Conservation (phyloP, 1,140 invertebrate species). For the Neodiprion fabricii region DNA sequence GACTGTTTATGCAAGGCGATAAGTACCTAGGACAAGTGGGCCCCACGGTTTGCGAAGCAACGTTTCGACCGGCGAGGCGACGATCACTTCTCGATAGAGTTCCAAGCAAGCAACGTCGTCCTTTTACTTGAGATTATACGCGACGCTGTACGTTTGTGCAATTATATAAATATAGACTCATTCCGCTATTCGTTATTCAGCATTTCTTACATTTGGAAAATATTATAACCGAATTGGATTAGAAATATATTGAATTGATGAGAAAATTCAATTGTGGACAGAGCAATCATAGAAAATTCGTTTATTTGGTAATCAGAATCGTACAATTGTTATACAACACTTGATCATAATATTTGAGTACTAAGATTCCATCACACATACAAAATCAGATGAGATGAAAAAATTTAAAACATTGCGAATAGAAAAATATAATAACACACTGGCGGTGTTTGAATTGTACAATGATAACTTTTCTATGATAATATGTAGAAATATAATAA, state of each 20-base stretch:
- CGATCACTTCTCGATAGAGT: too few relatives aligned
- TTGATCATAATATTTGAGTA: conserved; percentile 1
- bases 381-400: neutral
- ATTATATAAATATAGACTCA: too few relatives aligned
- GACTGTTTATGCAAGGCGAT: too few relatives aligned
- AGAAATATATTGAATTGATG: neutral
- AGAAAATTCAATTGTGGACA: neutral
- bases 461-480: neutral
- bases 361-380: conserved; percentile 5
- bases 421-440: neutral
- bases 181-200: too few relatives aligned
- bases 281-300: conserved; percentile 48
- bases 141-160: too few relatives aligned
- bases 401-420: neutral
- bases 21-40: too few relatives aligned
- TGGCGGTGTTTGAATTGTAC: neutral
- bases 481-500: too few relatives aligned
- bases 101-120: too few relatives aligned
- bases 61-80: too few relatives aligned
- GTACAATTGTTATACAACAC: conserved; percentile 39
- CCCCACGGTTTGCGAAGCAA: too few relatives aligned
- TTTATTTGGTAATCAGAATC: conserved; percentile 49
- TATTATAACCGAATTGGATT: neutral
- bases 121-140: too few relatives aligned
- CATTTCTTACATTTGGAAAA: neutral